Evolutionary conservation across 2,113 vertebrate genomes (phyloP).

Genomic region (Carassius carassius): DNA sequence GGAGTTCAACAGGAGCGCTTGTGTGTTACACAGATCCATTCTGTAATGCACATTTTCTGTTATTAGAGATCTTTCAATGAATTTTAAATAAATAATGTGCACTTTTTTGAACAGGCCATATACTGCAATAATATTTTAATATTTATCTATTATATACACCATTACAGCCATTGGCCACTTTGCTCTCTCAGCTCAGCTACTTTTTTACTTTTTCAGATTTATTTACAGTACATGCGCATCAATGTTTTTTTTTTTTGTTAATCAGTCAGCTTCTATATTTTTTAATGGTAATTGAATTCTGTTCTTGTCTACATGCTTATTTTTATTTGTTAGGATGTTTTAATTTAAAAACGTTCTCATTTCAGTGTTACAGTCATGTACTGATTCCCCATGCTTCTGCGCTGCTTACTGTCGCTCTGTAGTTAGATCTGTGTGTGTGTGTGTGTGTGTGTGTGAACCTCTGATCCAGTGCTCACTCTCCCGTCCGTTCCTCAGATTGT

Average conservation of each 20-base stretch:
- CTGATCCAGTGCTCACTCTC: constrained; percentile 14
- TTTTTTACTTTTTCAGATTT: background rate
- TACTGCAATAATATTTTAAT: background rate
- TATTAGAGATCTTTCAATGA: background rate
- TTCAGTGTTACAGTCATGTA: background rate
- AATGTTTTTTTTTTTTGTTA: too few relatives aligned
- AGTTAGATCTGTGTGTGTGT: constrained; percentile 11
- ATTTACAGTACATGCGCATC: background rate
- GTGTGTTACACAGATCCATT: background rate
- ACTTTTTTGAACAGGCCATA: background rate
- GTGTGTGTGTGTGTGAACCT: background rate
- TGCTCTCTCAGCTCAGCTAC: constrained; percentile 7
- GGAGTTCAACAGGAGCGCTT: background rate
- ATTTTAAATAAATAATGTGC: background rate
- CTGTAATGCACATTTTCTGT: background rate
- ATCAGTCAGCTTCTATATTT: background rate
- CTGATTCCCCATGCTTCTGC: constrained; percentile 37
- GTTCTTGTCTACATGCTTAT: background rate
- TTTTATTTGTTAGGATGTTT: background rate
- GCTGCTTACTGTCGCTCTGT: constrained; percentile 37
- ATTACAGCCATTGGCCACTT: background rate
- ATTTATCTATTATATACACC: background rate
- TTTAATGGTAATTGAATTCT: constrained; percentile 1
- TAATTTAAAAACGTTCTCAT: background rate
- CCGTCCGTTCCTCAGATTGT: constrained; percentile 81